Evolutionary conservation across 2,113 vertebrate species (phyloP).

Genomic region (Pedionomus torquatus): DNA sequence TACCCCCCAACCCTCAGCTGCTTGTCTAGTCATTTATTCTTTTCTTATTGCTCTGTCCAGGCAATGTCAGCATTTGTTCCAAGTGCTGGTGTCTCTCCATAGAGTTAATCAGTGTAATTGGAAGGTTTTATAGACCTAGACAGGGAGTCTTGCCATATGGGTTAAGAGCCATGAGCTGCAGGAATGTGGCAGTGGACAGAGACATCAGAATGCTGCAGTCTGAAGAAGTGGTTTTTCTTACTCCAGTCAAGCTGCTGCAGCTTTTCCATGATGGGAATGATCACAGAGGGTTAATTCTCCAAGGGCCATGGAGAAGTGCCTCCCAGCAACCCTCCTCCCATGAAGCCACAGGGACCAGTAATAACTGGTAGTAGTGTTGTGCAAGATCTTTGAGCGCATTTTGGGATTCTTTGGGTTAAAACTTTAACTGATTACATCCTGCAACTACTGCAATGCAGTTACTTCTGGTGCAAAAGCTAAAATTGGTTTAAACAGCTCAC

Average conservation of each 20-base stretch:
- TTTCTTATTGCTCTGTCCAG: neutral
- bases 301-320: neutral
- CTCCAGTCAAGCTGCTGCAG: neutral
- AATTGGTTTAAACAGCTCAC: constrained; percentile 20
- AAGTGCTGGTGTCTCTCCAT: constrained; percentile 32
- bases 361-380: rapidly evolving
- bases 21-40: neutral
- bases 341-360: neutral
- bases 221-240: neutral
- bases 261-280: neutral
- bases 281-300: neutral
- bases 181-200: neutral
- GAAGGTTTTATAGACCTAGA: constrained; percentile 25
- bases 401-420: neutral
- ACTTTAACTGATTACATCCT: constrained; percentile 35
- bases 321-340: neutral
- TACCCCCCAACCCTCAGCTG: neutral
- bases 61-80: neutral
- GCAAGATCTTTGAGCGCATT: neutral
- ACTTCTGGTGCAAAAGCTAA: constrained; percentile 32
- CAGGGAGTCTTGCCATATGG: constrained; percentile 31
- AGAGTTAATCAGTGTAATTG: constrained; percentile 64
- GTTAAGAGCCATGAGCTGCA: neutral
- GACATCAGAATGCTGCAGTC: neutral
- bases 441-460: constrained; percentile 49